Conservation (phyloP, 1,140 invertebrate species). For the Bombus confusus region DNA sequence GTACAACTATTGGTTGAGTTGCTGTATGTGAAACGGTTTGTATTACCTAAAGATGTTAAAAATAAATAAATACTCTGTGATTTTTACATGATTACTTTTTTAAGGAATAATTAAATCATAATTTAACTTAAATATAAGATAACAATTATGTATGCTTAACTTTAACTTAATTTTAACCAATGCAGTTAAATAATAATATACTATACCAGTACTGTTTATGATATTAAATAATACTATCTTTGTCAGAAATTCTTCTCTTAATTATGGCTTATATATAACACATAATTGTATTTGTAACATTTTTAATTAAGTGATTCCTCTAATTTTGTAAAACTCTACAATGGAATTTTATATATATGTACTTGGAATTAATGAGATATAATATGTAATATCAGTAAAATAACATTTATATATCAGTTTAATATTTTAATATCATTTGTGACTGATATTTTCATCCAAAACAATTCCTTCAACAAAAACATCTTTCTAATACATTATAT, state of each 20-base stretch:
- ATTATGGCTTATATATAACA: not conserved
- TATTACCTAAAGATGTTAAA: conserved; percentile 70
- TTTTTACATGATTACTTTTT: too few species aligned
- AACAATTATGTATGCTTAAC: not conserved
- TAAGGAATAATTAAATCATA: not conserved
- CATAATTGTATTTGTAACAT: too few species aligned
- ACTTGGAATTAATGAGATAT: not conserved
- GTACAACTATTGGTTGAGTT: conserved; percentile 77
- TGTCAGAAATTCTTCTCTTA: not conserved
- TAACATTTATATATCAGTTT: too few species aligned
- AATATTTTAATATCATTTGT: not conserved
- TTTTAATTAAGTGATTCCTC: not conserved
- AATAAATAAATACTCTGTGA: not conserved
- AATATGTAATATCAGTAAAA: not conserved
- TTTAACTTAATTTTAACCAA: not conserved
- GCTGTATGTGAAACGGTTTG: conserved; percentile 73
- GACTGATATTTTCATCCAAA: not conserved
- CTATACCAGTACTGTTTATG: not conserved
- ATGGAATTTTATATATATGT: not conserved
- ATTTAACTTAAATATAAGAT: not conserved
- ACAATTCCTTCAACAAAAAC: not conserved
- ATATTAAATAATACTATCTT: not conserved
- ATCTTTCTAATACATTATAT: not conserved
- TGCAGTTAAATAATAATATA: not conserved
- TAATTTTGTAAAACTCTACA: not conserved